A percentile compares a stretch with the other conserved stretches of the same genome.
These are phyloP conservation scores for Mythimna lalbum DNA, from an alignment of 2,888 invertebrate species.

Conservation along the genomic window DNA sequence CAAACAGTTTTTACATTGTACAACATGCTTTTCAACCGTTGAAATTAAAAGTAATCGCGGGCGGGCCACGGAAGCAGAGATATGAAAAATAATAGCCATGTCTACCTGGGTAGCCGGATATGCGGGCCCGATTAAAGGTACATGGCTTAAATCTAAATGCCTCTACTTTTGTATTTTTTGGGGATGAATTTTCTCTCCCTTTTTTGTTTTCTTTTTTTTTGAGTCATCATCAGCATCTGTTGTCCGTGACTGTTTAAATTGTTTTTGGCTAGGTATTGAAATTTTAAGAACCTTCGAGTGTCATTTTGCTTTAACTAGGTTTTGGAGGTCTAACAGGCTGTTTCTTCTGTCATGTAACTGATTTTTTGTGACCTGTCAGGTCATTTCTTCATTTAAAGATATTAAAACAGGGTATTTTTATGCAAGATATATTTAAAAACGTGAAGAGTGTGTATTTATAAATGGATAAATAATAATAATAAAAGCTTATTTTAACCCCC, in stretches of 20 bases:
- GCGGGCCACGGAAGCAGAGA: constrained; percentile 79
- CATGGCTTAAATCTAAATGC: constrained; percentile 72
- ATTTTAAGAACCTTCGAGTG: too few species aligned
- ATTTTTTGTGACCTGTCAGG: too few species aligned
- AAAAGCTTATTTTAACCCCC: too few species aligned
- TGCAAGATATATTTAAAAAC: too few species aligned
- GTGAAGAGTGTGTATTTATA: too few species aligned
- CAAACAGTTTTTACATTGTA: constrained; percentile 80
- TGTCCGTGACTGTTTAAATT: constrained; percentile 32
- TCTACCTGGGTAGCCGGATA: constrained; percentile 74
- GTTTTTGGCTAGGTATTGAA: constrained; percentile 12
- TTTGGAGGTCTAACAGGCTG: too few species aligned
- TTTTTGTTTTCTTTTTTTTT: constrained; percentile 1
- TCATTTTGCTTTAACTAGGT: too few species aligned
- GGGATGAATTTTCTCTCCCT: constrained; percentile 35
- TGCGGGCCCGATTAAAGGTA: constrained; percentile 75
- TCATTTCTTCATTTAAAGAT: too few species aligned
- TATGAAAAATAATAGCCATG: constrained; percentile 84
- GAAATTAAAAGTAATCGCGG: constrained; percentile 86
- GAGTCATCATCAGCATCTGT: constrained; percentile 34
- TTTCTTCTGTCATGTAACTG: too few species aligned
- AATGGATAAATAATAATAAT: too few species aligned
- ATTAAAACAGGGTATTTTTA: too few species aligned
- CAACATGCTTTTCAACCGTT: constrained; percentile 81
- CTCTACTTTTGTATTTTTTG: constrained; percentile 65